Evolutionary conservation across 1,140 invertebrate species (phyloP), one percentile per base, ranked within the genome.

Genomic region (Drosophila kurseongensis): DNA sequence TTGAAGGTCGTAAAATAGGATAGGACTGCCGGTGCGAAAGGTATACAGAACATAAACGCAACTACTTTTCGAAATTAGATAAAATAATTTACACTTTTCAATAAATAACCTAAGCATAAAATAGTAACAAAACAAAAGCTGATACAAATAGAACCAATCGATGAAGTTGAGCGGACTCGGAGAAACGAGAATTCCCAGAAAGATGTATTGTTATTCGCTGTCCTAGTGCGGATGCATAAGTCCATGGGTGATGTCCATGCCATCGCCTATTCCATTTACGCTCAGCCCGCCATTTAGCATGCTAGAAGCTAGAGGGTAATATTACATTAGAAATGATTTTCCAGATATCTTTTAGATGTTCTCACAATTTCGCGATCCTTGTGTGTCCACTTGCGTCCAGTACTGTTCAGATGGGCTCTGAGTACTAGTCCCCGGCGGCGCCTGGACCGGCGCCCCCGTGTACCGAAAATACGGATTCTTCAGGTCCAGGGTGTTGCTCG

Each of bases 391-490:
- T 60, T 96, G 96, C 58, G 95, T 95, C 97, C 97, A 98, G 89
- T 98, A 98, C 41, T 95, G 94, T 93, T 99, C 98, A 90, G 97
- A 98, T 0, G 98, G 98, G 9, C 98, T 98, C 45, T 96, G 96
- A 66, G 95, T 96, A 83, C 96, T 97, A 48, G 96, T 95, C 27
- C 98, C 98, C 5, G 98, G 98, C 5, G 97, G 98, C 6, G 97
- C 96, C 62, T 96, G 95, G 1, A 97, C 96, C 1, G 96, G 96
- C 42, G 97, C 96, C 35, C 97, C 97, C 5, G 97, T 97, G 83
- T 98, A 98, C 92, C 96, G 94, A 93, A 99, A 99, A 94, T 99
- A 99, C 8, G 99, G 99, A 94, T 99, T 99, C 93, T 99, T 99
- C 75, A 99, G 94, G 93, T 99, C 99, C 86, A 99, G 94, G 23